Conservation (phyloP, 2,888 invertebrate species). For the Platycnemis pennipes region DNA sequence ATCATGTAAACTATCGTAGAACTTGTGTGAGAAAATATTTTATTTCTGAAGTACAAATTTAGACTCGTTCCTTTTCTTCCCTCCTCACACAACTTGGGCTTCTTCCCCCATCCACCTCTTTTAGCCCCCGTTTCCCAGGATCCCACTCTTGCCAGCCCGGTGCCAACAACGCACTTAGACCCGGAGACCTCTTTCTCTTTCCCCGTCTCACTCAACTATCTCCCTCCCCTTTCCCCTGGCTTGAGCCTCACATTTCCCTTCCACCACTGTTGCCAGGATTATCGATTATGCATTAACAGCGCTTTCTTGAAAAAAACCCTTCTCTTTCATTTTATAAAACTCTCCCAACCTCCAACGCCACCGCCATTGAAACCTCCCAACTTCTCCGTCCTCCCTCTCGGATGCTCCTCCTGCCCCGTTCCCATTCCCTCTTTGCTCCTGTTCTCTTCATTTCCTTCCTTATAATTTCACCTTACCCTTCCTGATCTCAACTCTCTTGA, state of each 20-base stretch:
- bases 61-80: not conserved
- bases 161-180: constrained; percentile 36
- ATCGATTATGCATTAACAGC: constrained; percentile 59
- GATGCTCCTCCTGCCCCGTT: not conserved
- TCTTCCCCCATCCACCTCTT: not conserved
- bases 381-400: not conserved
- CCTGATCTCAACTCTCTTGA: not conserved
- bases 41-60: not conserved
- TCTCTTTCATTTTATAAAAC: constrained; percentile 24
- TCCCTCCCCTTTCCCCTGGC: not conserved
- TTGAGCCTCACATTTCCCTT: not conserved
- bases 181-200: not conserved
- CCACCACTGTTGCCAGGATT: constrained; percentile 27
- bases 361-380: not conserved
- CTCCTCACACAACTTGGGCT: not conserved
- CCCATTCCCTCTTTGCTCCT: not conserved
- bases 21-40: not conserved
- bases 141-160: constrained; percentile 8
- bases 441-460: not conserved
- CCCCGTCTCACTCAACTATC: not conserved
- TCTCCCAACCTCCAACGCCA: not conserved
- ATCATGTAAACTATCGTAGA: not conserved
- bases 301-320: constrained; percentile 40
- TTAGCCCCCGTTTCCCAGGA: not conserved
- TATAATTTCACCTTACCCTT: not conserved